Evolutionary conservation across 2,888 invertebrate genomes (phyloP).

Genomic region (Agriotes lineatus): DNA sequence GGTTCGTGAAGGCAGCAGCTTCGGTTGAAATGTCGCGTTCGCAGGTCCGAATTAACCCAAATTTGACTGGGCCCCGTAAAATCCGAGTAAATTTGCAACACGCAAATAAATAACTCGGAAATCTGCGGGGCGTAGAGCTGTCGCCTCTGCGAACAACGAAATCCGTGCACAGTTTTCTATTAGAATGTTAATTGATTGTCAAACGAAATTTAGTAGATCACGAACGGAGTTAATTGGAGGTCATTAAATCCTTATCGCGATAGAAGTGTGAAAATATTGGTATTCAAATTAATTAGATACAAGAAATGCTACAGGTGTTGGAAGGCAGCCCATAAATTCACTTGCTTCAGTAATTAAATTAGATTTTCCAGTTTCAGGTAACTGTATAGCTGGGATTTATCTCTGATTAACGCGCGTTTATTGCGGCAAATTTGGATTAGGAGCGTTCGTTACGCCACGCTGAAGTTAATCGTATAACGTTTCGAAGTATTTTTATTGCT

Average conservation of each 20-base stretch:
- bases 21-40: conserved; percentile 42
- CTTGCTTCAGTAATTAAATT: conserved; percentile 5
- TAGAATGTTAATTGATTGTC: conserved; percentile 31
- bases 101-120: background rate
- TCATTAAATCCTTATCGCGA: conserved; percentile 23
- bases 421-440: background rate
- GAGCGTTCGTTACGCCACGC: too few relatives aligned
- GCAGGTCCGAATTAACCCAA: background rate
- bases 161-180: background rate
- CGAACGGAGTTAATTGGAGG: conserved; percentile 19
- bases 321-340: conserved; percentile 4
- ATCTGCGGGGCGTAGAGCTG: conserved; percentile 23
- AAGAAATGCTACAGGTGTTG: conserved; percentile 17
- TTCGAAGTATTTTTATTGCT: too few relatives aligned
- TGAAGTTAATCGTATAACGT: too few relatives aligned
- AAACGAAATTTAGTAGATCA: conserved; percentile 32
- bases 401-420: background rate
- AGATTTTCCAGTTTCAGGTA: background rate
- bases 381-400: background rate
- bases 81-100: background rate
- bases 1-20: conserved; percentile 62
- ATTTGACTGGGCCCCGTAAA: background rate
- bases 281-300: conserved; percentile 26
- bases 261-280: conserved; percentile 27
- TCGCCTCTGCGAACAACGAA: background rate